phyloP scores from a whole-genome alignment of 1,140 invertebrate genomes.

The Diorhabda carinulata region DNA sequence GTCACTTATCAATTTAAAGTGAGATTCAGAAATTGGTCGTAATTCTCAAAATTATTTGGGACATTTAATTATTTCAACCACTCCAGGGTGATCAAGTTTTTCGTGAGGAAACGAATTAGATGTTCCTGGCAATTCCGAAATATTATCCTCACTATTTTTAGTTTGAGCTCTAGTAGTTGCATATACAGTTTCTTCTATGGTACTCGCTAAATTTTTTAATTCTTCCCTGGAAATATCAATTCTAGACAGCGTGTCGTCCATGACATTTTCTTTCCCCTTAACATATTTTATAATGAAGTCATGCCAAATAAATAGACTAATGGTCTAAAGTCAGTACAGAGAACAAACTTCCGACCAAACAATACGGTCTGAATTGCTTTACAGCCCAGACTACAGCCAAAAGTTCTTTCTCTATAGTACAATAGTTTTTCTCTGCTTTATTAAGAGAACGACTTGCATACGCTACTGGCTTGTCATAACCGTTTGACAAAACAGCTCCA shows the following conservation, averaged over 20 bases:
- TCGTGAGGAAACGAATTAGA: not conserved
- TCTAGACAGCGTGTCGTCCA: slow-evolving; percentile 10
- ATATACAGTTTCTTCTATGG: not conserved
- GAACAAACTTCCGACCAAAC: too few relatives aligned
- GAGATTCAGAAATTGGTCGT: not conserved
- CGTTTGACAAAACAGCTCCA: too few relatives aligned
- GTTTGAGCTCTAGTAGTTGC: slow-evolving; percentile 12
- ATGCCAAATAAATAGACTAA: too few relatives aligned
- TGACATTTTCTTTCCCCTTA: slow-evolving; percentile 9
- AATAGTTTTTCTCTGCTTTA: too few relatives aligned
- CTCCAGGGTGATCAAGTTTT: slow-evolving; percentile 13
- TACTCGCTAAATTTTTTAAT: slow-evolving; percentile 2
- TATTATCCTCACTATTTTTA: not conserved
- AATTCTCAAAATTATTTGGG: slow-evolving; percentile 11
- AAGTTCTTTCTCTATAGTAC: too few relatives aligned
- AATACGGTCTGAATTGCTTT: too few relatives aligned
- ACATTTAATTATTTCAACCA: slow-evolving; percentile 15
- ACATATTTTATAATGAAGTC: slow-evolving; percentile 10
- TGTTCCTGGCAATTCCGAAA: slow-evolving; percentile 6
- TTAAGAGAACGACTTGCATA: too few relatives aligned
- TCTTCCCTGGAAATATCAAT: slow-evolving; percentile 10
- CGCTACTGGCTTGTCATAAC: too few relatives aligned
- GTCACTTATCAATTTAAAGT: not conserved
- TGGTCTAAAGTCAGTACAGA: too few relatives aligned
- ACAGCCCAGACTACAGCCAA: too few relatives aligned